A percentile compares a stretch with the other conserved stretches of the same genome.
Evolutionary conservation across 2,113 vertebrate genomes (phyloP).

Genomic region (Dinomys branickii): DNA sequence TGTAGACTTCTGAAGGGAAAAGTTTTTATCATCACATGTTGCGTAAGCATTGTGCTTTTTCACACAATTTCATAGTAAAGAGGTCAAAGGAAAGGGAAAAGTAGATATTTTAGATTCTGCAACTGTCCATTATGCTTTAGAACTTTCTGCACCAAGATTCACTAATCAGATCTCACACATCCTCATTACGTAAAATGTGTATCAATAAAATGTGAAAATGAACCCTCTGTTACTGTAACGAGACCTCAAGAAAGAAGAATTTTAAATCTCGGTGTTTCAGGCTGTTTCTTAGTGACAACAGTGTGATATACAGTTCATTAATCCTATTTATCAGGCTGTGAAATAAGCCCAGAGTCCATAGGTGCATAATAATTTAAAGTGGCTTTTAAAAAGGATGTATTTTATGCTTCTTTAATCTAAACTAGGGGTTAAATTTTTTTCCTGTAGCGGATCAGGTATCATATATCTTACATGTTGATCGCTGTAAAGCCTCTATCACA

Average conservation of each 20-base stretch:
- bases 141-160: neutral
- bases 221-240: conserved; percentile 34
- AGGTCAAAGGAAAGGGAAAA: neutral
- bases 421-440: neutral
- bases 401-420: conserved; percentile 46
- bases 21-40: neutral
- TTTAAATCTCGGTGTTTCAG: conserved; percentile 53
- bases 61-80: neutral
- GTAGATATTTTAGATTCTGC: neutral
- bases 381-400: neutral
- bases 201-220: conserved; percentile 56
- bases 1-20: neutral
- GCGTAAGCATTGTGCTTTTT: neutral
- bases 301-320: conserved; percentile 69
- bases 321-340: conserved; percentile 55
- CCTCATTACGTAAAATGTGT: conserved; percentile 60
- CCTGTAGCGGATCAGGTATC: neutral
- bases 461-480: neutral
- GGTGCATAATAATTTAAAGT: conserved; percentile 10
- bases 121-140: neutral
- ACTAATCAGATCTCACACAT: conserved; percentile 52
- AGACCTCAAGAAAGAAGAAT: conserved; percentile 36
- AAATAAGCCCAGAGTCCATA: conserved; percentile 58
- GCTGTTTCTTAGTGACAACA: conserved; percentile 60
- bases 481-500: neutral